A percentile compares a stretch with the other conserved stretches of the same genome.
Conservation (phyloP, 2,888 invertebrate genomes). For the Leucophora obtusa region DNA sequence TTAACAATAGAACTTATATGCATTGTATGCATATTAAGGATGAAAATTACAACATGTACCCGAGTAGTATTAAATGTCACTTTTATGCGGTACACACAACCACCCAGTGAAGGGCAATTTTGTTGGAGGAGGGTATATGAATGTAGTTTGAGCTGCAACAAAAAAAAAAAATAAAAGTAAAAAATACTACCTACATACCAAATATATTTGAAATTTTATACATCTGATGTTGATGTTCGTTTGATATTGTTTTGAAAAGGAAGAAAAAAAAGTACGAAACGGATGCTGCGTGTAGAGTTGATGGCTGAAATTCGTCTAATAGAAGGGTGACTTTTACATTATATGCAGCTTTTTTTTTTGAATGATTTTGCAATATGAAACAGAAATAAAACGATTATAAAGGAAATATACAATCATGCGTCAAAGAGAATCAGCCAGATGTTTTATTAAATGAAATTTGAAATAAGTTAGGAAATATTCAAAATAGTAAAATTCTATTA, state of each 20-base stretch:
- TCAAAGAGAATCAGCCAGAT: background rate
- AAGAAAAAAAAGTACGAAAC: constrained; percentile 15
- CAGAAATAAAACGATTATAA: constrained; percentile 25
- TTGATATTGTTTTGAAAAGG: constrained; percentile 39
- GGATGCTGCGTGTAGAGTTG: constrained; percentile 43
- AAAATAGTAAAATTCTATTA: too few species aligned
- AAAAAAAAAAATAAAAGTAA: background rate
- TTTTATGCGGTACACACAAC: constrained; percentile 29
- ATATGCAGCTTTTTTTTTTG: constrained; percentile 15
- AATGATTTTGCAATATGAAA: background rate
- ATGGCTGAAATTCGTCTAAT: constrained; percentile 43
- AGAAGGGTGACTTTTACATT: constrained; percentile 48
- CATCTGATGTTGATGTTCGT: constrained; percentile 49
- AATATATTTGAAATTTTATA: constrained; percentile 48
- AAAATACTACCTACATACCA: background rate
- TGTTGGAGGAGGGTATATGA: constrained; percentile 1
- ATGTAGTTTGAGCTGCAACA: constrained; percentile 25
- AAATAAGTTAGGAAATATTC: too few species aligned
- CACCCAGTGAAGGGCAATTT: background rate
- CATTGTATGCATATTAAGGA: constrained; percentile 21
- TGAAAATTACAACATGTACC: constrained; percentile 29
- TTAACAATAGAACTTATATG: constrained; percentile 41
- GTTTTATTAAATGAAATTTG: background rate
- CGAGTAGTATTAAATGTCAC: constrained; percentile 45
- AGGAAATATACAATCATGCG: background rate